Evolutionary conservation across 2,888 invertebrate genomes (phyloP), one percentile per base, ranked within the genome.

Genomic region (Cephalotes varians): DNA sequence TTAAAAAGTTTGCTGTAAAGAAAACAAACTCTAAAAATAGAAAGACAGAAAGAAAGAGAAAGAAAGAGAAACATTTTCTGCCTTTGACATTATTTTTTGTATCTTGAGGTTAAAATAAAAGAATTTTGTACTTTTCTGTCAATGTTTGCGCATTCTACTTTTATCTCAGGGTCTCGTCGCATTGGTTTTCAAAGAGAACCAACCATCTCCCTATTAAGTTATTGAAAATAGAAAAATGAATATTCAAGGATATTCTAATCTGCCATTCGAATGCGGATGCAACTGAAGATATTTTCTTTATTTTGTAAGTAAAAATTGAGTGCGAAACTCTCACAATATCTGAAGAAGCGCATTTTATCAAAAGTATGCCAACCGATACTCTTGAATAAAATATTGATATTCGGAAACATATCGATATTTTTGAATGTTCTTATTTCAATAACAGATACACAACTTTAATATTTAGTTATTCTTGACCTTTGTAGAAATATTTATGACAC

Each of bases 311-410:
- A 10, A 2, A 49, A 47, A 65, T 40, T 18, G 44, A 31, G 21
- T 60, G 49, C 34, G 49, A 62, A 62, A 69, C 34, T 15, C 12
- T 12, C 12, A 40, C 34, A 34, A 34, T 69, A 58, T 71, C 44
- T 12, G n/a, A 54, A 25, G 44, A 56, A 47, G 65, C 5, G 40
- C n/a, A 54, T 71, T 79, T 25, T 56, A 18, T 79, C 65, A 28
- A 44, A 56, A 69, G 44, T 69, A 65, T 28, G 21, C n/a, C 28
- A 44, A 31, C 31, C 21, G 44, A 28, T 31, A 51, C 15, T 31
- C 64, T 77, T 37, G 31, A 56, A 54, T 25, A 12, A 77, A 67
- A 77, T 77, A 77, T 69, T 56, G 44, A 77, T 69, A 56, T 9
- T 44, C 5, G 54, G 15, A 31, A 67, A 44, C 21, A n/a, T 64